Base-by-base conservation (phyloP, 2,113 vertebrate species). In the Antigone vipio region DNA sequence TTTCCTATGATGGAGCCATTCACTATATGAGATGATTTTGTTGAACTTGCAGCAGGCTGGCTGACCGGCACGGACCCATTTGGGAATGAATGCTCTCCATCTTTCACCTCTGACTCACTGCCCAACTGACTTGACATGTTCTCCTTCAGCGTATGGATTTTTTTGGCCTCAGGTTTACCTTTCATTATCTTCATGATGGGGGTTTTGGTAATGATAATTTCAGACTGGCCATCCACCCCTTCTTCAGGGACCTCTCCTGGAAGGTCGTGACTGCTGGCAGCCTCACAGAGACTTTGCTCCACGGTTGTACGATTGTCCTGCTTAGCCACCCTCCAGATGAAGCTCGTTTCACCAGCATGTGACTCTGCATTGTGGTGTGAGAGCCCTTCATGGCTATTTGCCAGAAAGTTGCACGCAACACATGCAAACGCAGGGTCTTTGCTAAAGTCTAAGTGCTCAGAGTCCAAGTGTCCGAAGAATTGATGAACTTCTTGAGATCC, bases 101-200 rank as follows among this genome's bases (percentile, higher is more conserved):
- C 99, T 34, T 98, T 98, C 38, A 96, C 97, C 15, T 98, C 97
- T 0, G 81, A 32, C 55, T 98, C 98, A 15, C 85, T 29, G 1
- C 89, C 84, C 74, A 97, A 21, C 68, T 98, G 98, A 82, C 98
- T 97, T 5, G 97, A 93, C 15, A 87, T 78, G 2, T 94, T 97
- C 79, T 99, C 99, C 32, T 99, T 99, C 12, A 98, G 94, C 0
- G 96, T 95, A 83, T 99, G 99, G 45, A 99, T 99, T 96, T 99
- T 99, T 97, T 99, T 99, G 62, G 98, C 96, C 96, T 99, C 99
- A 0, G 98, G 97, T 98, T 99, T 99, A 81, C 98, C 98, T 97
- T 99, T 99, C 95, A 99, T 98, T 98, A 99, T 99, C 97, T 99
- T 99, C 99, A 99, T 99, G 95, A 99, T 99, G 40, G 99, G 99